Base-by-base conservation (phyloP, 2,888 invertebrate species). In the Macropis europaea region DNA sequence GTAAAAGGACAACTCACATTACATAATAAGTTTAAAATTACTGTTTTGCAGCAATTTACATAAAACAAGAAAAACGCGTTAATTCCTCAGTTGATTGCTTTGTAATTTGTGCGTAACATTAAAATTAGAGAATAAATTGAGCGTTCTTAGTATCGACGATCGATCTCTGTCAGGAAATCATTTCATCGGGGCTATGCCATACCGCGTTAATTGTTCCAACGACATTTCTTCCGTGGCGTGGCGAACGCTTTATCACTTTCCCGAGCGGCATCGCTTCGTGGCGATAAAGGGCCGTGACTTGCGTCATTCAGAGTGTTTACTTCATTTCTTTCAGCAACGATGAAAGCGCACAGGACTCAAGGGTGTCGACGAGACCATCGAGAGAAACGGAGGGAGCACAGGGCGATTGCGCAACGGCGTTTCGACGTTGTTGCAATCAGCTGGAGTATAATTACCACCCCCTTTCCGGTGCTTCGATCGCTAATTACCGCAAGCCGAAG, bases 181-280 rank as follows among this genome's bases (percentile, higher is more conserved):
- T 77, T 76, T 78, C 79, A 75, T 81, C 78, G 79, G 79, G 70
- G 42, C 71, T 68, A 50, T 43, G 64, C 42, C 15, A 61, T 5
- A 43, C 17, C 28, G 38, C 59, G 61, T 77, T 82, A 80, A 82
- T 82, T 79, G 73, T 79, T 59, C 56, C 53, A 57, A 73, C 48
- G 48, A 50, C 52, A 50, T 54, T 70, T 43, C 60, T 38, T 47
- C 28, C n/a, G n/a, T 19, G 30, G 2, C 7, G 34, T 7, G 6
- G 22, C 3, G 9, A 24, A 17, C 42, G 43, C 40, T 71, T 75
- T 68, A 69, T 74, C 45, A 62, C 59, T 56, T 52, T 32, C 38
- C 52, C 50, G 24, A 57, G 43, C 42, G 19, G 32, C 54, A 57
- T 66, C 45, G 52, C 38, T 26, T 43, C 40, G 22, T 22, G 36